A percentile compares a stretch with the other conserved stretches of the same genome.
Evolutionary conservation across 2,113 vertebrate species (phyloP).

Genomic region (Riparia riparia): DNA sequence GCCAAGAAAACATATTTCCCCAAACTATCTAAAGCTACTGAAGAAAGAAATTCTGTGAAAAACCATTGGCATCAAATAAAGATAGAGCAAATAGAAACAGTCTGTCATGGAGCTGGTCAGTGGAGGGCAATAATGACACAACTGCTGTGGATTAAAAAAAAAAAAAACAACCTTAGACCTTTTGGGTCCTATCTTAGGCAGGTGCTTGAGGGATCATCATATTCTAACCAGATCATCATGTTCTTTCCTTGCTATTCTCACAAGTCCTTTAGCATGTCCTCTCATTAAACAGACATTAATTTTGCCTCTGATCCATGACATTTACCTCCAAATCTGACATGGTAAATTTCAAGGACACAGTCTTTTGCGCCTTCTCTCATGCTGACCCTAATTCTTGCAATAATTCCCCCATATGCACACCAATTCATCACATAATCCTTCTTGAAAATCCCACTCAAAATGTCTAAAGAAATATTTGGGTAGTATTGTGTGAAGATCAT

Average conservation of each 20-base stretch:
- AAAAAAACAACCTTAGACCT: neutral
- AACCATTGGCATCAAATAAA: neutral
- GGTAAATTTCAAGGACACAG: neutral
- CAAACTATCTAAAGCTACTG: neutral
- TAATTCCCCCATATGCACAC: neutral
- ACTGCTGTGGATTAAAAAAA: neutral
- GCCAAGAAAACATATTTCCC: neutral
- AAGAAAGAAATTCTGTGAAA: neutral
- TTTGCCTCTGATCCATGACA: neutral
- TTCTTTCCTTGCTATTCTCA: neutral
- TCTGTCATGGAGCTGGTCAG: neutral
- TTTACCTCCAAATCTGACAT: neutral
- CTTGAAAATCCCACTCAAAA: neutral
- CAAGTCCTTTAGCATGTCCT: neutral
- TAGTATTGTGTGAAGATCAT: neutral
- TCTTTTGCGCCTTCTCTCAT: rapidly evolving
- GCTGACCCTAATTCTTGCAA: neutral
- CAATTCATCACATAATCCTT: neutral
- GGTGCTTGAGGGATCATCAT: neutral
- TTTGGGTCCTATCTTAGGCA: neutral
- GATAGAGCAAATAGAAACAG: neutral
- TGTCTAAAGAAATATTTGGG: neutral
- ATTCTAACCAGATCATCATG: neutral
- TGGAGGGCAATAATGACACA: neutral
- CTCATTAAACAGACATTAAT: neutral